These are phyloP conservation scores for Amphipoea lucens DNA, from an alignment of 2,888 invertebrate species.

Conservation along the genomic window DNA sequence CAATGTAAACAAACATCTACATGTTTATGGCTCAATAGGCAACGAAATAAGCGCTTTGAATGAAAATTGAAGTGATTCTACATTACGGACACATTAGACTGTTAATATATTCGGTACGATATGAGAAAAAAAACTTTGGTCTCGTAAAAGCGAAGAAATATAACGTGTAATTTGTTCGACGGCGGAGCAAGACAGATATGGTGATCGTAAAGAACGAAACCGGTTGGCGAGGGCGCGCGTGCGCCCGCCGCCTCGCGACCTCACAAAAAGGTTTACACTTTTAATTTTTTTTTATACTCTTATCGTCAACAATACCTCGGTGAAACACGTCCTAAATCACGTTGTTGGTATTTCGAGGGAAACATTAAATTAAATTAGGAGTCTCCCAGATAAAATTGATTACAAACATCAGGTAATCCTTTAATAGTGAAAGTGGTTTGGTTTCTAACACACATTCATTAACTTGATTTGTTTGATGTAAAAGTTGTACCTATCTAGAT, in stretches of 20 bases:
- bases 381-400: slow-evolving; percentile 72
- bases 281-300: slow-evolving; percentile 84
- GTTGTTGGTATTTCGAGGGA: slow-evolving; percentile 82
- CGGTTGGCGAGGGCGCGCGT: slow-evolving; percentile 87
- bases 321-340: slow-evolving; percentile 86
- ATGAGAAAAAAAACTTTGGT: slow-evolving; percentile 82
- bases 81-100: slow-evolving; percentile 82
- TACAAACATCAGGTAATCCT: slow-evolving; percentile 51
- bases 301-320: slow-evolving; percentile 85
- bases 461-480: slow-evolving; percentile 23
- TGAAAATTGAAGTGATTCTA: slow-evolving; percentile 80
- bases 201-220: slow-evolving; percentile 89
- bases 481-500: neutral
- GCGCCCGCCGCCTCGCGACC: slow-evolving; percentile 87
- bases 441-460: slow-evolving; percentile 33
- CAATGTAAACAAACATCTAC: slow-evolving; percentile 76
- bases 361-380: slow-evolving; percentile 82
- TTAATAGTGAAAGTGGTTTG: slow-evolving; percentile 69
- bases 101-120: slow-evolving; percentile 82
- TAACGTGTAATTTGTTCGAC: slow-evolving; percentile 89
- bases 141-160: slow-evolving; percentile 90
- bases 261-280: slow-evolving; percentile 90
- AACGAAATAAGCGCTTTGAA: slow-evolving; percentile 76
- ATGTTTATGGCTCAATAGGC: slow-evolving; percentile 78
- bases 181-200: slow-evolving; percentile 89